Evolutionary conservation across 2,888 invertebrate species (phyloP).

Genomic region (Eremobia ochroleuca): DNA sequence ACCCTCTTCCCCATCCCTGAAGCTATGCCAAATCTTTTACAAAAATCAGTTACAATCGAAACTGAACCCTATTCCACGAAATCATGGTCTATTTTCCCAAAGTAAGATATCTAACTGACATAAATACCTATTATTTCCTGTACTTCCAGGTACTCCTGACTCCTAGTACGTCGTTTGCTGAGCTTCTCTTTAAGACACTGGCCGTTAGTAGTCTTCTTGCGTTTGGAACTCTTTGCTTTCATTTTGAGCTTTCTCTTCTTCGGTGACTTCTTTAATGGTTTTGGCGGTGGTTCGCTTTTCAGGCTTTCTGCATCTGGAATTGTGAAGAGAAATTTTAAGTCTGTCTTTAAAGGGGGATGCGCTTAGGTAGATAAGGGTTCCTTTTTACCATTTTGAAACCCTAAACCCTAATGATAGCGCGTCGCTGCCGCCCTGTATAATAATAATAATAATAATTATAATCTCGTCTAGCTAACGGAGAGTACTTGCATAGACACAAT

Average conservation of each 20-base stretch:
- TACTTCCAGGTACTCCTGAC: conserved; percentile 32
- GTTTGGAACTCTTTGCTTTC: conserved; percentile 43
- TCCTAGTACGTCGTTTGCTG: conserved; percentile 49
- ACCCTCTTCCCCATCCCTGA: neutral
- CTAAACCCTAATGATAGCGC: too few species aligned
- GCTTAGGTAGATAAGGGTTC: too few species aligned
- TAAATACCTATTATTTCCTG: conserved; percentile 20
- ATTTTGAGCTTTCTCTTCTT: conserved; percentile 54
- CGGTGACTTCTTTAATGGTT: conserved; percentile 29
- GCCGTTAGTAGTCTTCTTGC: conserved; percentile 31
- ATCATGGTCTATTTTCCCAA: neutral
- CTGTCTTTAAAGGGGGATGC: too few species aligned
- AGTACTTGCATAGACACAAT: too few species aligned
- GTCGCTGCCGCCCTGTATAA: too few species aligned
- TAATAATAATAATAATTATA: too few species aligned
- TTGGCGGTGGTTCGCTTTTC: conserved; percentile 18
- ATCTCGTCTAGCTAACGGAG: too few species aligned
- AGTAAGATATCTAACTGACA: neutral
- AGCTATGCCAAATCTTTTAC: neutral
- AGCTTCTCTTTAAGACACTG: conserved; percentile 34
- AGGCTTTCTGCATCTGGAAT: conserved; percentile 45
- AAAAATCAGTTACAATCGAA: neutral
- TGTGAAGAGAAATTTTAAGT: neutral
- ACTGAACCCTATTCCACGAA: neutral
- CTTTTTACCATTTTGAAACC: too few species aligned